Percentiles rank a stretch among this genome's conserved stretches.
phyloP scores from a whole-genome alignment of 2,797 vertebrate species.

The Yasuhikotakia modesta region DNA sequence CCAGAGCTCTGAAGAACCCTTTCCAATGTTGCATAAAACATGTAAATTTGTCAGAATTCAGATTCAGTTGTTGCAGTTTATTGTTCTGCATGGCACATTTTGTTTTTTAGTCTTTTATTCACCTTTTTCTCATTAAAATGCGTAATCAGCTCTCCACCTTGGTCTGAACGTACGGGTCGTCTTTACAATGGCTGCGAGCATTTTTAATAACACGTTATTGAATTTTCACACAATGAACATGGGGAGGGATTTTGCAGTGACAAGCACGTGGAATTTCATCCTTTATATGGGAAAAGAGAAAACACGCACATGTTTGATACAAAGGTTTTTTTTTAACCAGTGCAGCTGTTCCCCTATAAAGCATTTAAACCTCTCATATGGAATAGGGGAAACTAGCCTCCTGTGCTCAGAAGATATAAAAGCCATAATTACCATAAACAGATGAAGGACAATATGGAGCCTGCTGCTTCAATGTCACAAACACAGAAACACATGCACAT shows the following conservation, averaged over 20 bases:
- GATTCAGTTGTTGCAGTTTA: conserved; percentile 60
- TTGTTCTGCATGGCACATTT: conserved; percentile 65
- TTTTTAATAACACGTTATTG: conserved; percentile 81
- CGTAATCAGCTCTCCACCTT: conserved; percentile 71
- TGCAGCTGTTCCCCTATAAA: conserved; percentile 74
- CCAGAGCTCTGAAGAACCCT: conserved; percentile 12
- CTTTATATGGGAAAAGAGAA: conserved; percentile 45
- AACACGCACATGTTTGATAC: conserved; percentile 3
- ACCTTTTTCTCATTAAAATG: conserved; percentile 74
- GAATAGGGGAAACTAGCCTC: conserved; percentile 68
- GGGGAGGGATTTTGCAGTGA: conserved; percentile 62
- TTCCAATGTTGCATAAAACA: conserved; percentile 52
- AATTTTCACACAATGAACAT: conserved; percentile 61
- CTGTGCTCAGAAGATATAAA: conserved; percentile 68
- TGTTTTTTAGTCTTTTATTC: conserved; percentile 60
- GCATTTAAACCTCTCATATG: conserved; percentile 69
- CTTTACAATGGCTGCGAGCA: conserved; percentile 75
- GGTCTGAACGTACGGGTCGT: conserved; percentile 62
- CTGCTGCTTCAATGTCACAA: conserved; percentile 67
- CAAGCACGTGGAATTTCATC: conserved; percentile 63
- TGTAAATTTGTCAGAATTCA: conserved; percentile 60
- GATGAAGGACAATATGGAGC: conserved; percentile 74
- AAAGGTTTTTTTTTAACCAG: conserved; percentile 5
- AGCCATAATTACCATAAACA: conserved; percentile 75
- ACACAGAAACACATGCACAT: conserved; percentile 45